phyloP scores from a whole-genome alignment of 64 coral and sea anemone species.

The Anthopleura sola region DNA sequence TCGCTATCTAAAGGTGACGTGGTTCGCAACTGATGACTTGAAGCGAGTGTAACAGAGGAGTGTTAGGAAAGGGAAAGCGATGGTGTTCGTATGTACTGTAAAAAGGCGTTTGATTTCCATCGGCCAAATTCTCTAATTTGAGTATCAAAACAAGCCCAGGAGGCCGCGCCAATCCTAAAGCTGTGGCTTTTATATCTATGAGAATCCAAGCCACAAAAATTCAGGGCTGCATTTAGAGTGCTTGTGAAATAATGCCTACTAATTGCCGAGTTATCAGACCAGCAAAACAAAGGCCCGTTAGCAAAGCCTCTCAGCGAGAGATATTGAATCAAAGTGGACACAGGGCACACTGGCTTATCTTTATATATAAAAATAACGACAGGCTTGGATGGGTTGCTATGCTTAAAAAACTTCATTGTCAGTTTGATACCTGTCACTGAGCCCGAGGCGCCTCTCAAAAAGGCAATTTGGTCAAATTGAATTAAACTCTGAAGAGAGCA shows the following conservation, averaged over 20 bases:
- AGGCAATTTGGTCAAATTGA: constrained; percentile 6
- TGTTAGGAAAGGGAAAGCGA: not conserved
- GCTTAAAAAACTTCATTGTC: constrained; percentile 22
- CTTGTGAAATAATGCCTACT: constrained; percentile 6
- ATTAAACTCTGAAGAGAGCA: not conserved
- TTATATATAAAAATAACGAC: constrained; percentile 14
- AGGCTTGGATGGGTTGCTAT: constrained; percentile 28
- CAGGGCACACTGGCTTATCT: constrained; percentile 40
- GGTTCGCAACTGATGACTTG: not conserved
- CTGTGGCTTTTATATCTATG: constrained; percentile 48
- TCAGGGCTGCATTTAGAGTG: constrained; percentile 17
- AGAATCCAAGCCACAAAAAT: constrained; percentile 41
- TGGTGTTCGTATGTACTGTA: constrained; percentile 28
- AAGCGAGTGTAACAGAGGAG: not conserved
- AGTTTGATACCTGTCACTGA: not conserved
- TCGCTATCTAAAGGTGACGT: too few species aligned
- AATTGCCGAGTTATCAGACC: constrained; percentile 12
- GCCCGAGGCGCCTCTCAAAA: not conserved
- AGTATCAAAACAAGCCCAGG: constrained; percentile 14
- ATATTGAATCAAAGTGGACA: constrained; percentile 27
- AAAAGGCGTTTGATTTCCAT: constrained; percentile 25
- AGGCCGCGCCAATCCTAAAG: constrained; percentile 37
- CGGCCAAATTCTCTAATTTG: constrained; percentile 23
- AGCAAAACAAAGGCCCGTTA: constrained; percentile 34
- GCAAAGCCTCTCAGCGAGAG: not conserved